Evolutionary conservation across 2,113 vertebrate species (phyloP), one percentile per base, ranked within the genome.

Genomic region (Otus sunia): DNA sequence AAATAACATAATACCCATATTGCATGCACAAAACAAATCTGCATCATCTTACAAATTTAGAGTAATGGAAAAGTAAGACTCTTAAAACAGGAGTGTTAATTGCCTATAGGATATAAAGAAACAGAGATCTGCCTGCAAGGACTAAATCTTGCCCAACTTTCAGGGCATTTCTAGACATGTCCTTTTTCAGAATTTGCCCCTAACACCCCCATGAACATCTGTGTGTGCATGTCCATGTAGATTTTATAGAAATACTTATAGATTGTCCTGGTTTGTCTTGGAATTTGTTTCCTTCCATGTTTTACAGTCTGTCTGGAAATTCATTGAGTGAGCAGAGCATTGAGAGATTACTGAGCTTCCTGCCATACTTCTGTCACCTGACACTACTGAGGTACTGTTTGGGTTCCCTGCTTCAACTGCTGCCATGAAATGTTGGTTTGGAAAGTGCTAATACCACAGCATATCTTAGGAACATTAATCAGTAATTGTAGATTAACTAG

Each of bases 241-340:
- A 53, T 62, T 22, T 82, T 87, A 26, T 4, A 85, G 50, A 67
- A 67, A 29, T 63, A 45, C 26, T 25, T 67, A n/a, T 22, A 67
- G 9, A 30, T 58, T 86, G 25, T 74, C 43, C 18, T 39, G 32
- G 15, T 68, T 71, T 74, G 26, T 76, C 68, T 36, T 83, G 43
- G 43, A 30, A 59, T 79, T 78, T 86, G 15, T 94, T 86, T 86
- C 43, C 30, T 76, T 69, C 29, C 22, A 12, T 87, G 47, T 95
- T 97, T 81, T 90, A 74, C 97, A 99, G 99, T 53, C 98, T 99
- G 37, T 98, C 98, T 95, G 81, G 97, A 62, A 96, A 98, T 86
- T 80, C 83, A 22, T 41, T 99, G 95, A 96, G 50, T 29, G 95
- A 98, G 4, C 64, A 97, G 59, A 98, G 98, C 25, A 88, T 99